Base-by-base conservation (phyloP, 2,797 vertebrate species). In the Argya squamiceps region DNA sequence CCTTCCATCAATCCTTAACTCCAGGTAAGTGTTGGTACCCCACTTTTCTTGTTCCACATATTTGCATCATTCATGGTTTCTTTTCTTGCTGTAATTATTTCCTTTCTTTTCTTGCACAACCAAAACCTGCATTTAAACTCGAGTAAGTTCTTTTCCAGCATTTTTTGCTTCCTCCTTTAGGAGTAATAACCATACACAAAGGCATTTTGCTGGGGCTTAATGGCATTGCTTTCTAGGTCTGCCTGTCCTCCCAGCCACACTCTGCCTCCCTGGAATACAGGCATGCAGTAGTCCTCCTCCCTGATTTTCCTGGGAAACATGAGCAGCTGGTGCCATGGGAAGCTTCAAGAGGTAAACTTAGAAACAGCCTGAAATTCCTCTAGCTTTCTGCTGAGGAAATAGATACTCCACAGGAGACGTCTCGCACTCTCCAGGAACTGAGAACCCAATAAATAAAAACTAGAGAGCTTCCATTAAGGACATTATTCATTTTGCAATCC, bases 331-430 rank as follows among this genome's bases (percentile, higher is more conserved):
- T 91, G 27, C 55, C 92, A 55, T 32, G 65, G 79, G 93, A 95
- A 90, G 73, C 79, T 94, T 69, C 76, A 75, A 88, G 73, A 92
- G 50, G 89, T 88, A 84, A 92, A 84, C 79, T 80, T 62, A 91
- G 84, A 92, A 93, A 92, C 49, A 79, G 75, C 30, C 44, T 16
- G 17, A 74, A 92, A 92, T 95, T 93, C 52, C 64, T 82, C 44
- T 34, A 68, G 78, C 39, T 30, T 82, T 83, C 64, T 92, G 58
- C 78, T 2, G 22, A 53, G 91, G 71, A 92, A 95, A 89, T 37
- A 94, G 62, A 91, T 92, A 89, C 58, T 89, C 84, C 92, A 60
- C 7, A 10, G 71, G 89, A 92, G 92, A 89, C 69, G 62, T 55
- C 84, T 69, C 0, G 0, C 36, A 77, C 89, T 89, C 84, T 93